Evolutionary conservation across 2,797 vertebrate species (phyloP).

Genomic region (Cacajao melanocephalus): DNA sequence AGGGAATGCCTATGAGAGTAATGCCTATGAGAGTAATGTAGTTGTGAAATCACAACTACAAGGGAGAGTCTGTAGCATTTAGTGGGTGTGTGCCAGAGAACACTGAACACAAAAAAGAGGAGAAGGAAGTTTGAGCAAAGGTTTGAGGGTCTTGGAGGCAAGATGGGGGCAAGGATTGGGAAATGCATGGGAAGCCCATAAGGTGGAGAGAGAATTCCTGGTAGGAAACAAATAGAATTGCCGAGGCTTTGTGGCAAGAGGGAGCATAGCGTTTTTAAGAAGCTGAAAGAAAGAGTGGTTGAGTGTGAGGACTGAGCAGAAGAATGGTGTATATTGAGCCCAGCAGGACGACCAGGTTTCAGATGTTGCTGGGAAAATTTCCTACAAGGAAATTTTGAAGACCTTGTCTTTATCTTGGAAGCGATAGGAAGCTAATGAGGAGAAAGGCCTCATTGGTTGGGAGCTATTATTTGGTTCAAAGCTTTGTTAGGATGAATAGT

Average conservation of each 20-base stretch:
- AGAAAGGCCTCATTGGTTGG: background rate
- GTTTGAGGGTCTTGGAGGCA: background rate
- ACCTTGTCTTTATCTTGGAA: background rate
- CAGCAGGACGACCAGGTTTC: background rate
- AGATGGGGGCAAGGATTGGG: background rate
- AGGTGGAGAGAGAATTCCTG: background rate
- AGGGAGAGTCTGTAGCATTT: background rate
- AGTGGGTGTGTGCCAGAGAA: background rate
- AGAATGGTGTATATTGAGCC: no score
- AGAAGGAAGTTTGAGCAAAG: background rate
- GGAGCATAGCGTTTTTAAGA: background rate
- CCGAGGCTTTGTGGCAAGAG: background rate
- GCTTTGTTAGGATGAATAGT: background rate
- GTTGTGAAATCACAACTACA: background rate
- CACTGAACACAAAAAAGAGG: background rate
- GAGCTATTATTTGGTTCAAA: background rate
- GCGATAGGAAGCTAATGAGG: background rate
- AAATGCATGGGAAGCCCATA: background rate
- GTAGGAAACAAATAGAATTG: background rate
- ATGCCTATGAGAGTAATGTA: background rate
- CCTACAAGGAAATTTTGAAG: background rate
- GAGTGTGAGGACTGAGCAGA: background rate
- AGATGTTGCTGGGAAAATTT: background rate
- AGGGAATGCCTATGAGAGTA: no score
- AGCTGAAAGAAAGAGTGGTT: background rate